phyloP scores from a whole-genome alignment of 2,113 vertebrate genomes.

The Takifugu bimaculatus region DNA sequence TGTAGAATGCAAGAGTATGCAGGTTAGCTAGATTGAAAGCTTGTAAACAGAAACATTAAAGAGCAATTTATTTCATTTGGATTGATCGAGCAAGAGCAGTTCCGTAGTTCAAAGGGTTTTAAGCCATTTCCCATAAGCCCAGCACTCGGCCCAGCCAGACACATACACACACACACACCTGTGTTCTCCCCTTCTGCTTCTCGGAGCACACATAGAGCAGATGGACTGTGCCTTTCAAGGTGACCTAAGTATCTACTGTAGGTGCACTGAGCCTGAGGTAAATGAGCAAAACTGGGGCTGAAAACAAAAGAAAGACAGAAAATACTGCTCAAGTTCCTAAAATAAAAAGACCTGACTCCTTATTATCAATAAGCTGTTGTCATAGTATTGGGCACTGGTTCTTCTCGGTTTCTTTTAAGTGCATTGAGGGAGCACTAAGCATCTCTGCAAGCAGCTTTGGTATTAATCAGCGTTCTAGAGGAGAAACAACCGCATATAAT shows the following conservation, averaged over 20 bases:
- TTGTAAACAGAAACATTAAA: conserved; percentile 38
- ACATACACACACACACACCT: conserved; percentile 8
- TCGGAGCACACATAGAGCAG: conserved; percentile 22
- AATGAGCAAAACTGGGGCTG: conserved; percentile 12
- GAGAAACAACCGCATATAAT: conserved; percentile 70
- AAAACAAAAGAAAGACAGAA: conserved; percentile 3
- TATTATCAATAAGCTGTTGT: conserved; percentile 56
- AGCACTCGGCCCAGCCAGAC: conserved; percentile 30
- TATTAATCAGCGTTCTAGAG: conserved; percentile 66
- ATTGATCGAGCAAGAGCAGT: conserved; percentile 29
- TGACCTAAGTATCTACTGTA: conserved; percentile 52
- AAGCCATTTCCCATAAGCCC: conserved; percentile 48
- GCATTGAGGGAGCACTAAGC: conserved; percentile 56
- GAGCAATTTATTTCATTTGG: conserved; percentile 52
- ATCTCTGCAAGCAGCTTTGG: conserved; percentile 65
- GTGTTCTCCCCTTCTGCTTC: conserved; percentile 12
- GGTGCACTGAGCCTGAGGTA: conserved; percentile 41
- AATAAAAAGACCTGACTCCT: conserved; percentile 43
- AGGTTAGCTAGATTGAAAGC: conserved; percentile 26
- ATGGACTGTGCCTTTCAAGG: conserved; percentile 56
- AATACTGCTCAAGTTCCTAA: conserved; percentile 22
- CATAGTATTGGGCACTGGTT: conserved; percentile 40
- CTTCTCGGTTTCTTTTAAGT: conserved; percentile 58
- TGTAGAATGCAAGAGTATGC: conserved; percentile 22
- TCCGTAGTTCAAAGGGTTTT: conserved; percentile 49